Evolutionary conservation across 2,797 vertebrate species (phyloP).

Genomic region (Schizothorax lantsangensis): DNA sequence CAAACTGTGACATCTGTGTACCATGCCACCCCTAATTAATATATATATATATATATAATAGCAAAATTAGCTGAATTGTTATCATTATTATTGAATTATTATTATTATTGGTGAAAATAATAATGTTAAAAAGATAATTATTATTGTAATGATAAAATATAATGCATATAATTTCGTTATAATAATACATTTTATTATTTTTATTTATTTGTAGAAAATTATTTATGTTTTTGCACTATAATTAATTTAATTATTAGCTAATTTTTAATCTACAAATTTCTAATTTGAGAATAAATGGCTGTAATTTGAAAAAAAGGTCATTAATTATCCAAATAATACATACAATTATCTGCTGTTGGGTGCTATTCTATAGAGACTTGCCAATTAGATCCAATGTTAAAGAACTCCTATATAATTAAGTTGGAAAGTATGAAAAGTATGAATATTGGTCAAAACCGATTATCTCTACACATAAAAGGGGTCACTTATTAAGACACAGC

Average conservation of each 20-base stretch:
- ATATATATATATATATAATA: too few species aligned
- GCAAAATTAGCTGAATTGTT: too few species aligned
- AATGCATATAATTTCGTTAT: too few species aligned
- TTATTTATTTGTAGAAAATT: not conserved
- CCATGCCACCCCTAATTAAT: too few species aligned
- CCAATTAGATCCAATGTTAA: not conserved
- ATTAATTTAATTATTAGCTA: not conserved
- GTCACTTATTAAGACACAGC: constrained; percentile 33
- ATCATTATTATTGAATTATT: too few species aligned
- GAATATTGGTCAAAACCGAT: not conserved
- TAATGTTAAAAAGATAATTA: not conserved
- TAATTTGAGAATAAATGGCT: not conserved
- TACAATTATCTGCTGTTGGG: not conserved
- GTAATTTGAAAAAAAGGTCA: not conserved
- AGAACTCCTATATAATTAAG: constrained; percentile 10
- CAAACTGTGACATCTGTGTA: too few species aligned
- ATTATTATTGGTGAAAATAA: not conserved
- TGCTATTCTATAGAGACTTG: not conserved
- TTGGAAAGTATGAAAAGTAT: not conserved
- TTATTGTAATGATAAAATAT: too few species aligned
- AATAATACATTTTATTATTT: too few species aligned
- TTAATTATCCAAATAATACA: not conserved
- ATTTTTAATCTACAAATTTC: not conserved
- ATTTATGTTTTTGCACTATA: not conserved
- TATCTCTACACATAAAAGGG: not conserved